A percentile compares a stretch with the other conserved stretches of the same genome.
Evolutionary conservation across 92 coral and sea anemone species (phyloP).

Genomic region (Phenganax stokvisi): DNA sequence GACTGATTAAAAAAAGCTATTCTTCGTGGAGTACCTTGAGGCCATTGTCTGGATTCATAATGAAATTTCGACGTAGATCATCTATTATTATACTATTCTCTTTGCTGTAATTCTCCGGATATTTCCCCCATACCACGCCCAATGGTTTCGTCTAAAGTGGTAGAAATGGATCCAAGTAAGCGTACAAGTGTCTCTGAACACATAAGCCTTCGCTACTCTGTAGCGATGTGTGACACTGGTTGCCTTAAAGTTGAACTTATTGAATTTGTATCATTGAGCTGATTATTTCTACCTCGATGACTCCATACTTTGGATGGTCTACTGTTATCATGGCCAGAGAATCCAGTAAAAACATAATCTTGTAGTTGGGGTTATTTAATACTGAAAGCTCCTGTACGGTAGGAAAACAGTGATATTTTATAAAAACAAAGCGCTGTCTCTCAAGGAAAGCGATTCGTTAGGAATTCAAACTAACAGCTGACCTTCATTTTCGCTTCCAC

Average conservation of each 20-base stretch:
- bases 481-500: constrained; percentile 97
- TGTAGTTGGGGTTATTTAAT: constrained; percentile 74
- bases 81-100: constrained; percentile 89
- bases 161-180: background rate
- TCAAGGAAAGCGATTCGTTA: too few species aligned
- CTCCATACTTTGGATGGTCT: constrained; percentile 84
- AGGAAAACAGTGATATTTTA: background rate
- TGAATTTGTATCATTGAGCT: background rate
- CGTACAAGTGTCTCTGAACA: background rate
- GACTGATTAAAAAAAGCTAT: too few species aligned
- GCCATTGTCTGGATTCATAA: constrained; percentile 93
- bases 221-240: too few species aligned
- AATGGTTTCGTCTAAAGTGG: constrained; percentile 77
- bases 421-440: background rate
- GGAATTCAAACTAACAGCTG: background rate
- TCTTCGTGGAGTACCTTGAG: constrained; percentile 55
- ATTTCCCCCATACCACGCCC: constrained; percentile 94
- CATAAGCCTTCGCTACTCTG: background rate
- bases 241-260: background rate
- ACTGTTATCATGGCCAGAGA: constrained; percentile 98
- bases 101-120: constrained; percentile 59
- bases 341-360: constrained; percentile 69
- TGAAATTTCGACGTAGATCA: constrained; percentile 83
- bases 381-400: constrained; percentile 65
- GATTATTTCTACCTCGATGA: constrained; percentile 67